Evolutionary conservation across 2,797 vertebrate species (phyloP), one percentile per base, ranked within the genome.

Genomic region (Dendrocincla fuliginosa): DNA sequence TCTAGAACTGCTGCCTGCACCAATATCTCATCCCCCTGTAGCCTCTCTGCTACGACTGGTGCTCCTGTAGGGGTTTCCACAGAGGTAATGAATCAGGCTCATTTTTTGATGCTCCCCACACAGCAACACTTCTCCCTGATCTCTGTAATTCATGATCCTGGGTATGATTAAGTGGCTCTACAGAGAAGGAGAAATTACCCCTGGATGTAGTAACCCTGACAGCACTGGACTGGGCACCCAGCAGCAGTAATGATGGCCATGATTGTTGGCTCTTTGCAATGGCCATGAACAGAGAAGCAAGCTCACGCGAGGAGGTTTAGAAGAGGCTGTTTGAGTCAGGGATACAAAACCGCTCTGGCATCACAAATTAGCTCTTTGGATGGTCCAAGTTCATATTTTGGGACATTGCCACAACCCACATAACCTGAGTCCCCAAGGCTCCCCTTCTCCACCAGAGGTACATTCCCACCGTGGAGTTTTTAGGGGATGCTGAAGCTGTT

Each of bases 261-360:
- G n/a, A 16, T 23, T 3, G 0, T 1, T 52, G 37, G 17, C 39
- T 32, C 22, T 69, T 74, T 64, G 7, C 42, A 35, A 20, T 11
- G 35, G 16, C 16, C n/a, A 4, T 14, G 37, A 33, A 33, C 10
- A 25, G 2, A 0, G 4, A 16, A 27, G 22, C 20, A 27, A 1
- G 16, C 20, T 46, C 2, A 0, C 28, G 10, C 0, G 1, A 25
- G 22, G 52, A 47, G 35, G 10, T 30, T 7, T 5, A 69, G 50
- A 46, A 46, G 44, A 46, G n/a, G 22, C 28, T 68, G 17, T 39
- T 90, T 24, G 70, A 76, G 19, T 13, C 35, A 39, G 28, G 32
- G 76, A 30, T 44, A 27, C 14, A 74, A 46, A 90, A 57, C 49
- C 8, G 2, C 49, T 67, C 49, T 25, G 28, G n/a, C 22, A 50